These are phyloP conservation scores for Patagioenas fasciata DNA, from an alignment of 2,113 vertebrate genomes.

Conservation along the genomic window DNA sequence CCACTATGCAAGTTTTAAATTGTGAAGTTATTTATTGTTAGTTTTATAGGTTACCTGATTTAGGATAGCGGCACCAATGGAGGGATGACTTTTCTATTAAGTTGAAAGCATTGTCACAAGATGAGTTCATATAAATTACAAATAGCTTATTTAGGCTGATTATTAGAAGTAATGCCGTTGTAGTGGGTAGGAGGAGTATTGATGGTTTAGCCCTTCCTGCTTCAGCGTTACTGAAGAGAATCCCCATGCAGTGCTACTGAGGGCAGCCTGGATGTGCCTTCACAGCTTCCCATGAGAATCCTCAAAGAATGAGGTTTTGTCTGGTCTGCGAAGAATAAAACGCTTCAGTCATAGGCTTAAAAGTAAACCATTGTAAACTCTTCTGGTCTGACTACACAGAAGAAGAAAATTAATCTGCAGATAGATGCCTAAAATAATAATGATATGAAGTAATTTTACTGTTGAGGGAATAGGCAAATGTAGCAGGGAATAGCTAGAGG, in stretches of 20 bases:
- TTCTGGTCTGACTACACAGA: background rate
- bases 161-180: background rate
- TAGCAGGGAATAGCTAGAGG: background rate
- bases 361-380: background rate
- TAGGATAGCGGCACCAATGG: no score
- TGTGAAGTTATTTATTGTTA: background rate
- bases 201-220: background rate
- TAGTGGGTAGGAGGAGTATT: background rate
- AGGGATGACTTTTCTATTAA: background rate
- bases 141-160: background rate
- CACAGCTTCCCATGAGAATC: background rate
- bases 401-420: background rate
- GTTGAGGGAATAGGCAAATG: background rate
- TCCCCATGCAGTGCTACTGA: background rate
- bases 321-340: background rate
- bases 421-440: background rate
- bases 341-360: background rate
- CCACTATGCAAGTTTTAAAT: background rate
- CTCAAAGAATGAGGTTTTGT: background rate
- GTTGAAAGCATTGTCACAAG: background rate
- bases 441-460: background rate
- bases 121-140: background rate
- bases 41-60: background rate
- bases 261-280: background rate
- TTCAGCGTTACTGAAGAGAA: background rate